phyloP scores from a whole-genome alignment of 1,140 invertebrate species.

The Drosophila rufa region DNA sequence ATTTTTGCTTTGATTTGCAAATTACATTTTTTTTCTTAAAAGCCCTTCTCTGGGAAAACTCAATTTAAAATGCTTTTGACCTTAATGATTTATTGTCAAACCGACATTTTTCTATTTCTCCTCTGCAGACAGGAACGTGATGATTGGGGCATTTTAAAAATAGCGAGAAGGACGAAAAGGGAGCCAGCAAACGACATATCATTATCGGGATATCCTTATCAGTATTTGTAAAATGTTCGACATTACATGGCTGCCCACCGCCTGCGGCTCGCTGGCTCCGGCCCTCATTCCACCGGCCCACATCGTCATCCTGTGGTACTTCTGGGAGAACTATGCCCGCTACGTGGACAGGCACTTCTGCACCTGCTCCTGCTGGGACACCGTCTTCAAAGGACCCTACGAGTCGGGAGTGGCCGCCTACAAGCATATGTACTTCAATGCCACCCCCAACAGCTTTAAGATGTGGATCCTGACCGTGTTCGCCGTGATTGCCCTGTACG shows the following conservation, averaged over 20 bases:
- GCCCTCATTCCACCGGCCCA: constrained; percentile 87
- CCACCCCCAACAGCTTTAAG: constrained; percentile 90
- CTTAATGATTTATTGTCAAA: constrained; percentile 5
- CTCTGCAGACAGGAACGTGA: constrained; percentile 9
- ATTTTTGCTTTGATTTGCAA: constrained; percentile 10
- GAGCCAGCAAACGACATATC: constrained; percentile 29
- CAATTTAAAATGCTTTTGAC: neutral
- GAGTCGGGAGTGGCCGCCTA: constrained; percentile 91
- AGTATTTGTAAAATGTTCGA: constrained; percentile 67
- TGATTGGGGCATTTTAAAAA: constrained; percentile 8
- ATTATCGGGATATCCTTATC: constrained; percentile 9
- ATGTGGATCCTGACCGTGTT: constrained; percentile 91
- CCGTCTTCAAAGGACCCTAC: constrained; percentile 93
- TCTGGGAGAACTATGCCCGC: constrained; percentile 90
- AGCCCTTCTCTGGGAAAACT: too few relatives aligned
- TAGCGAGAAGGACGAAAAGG: neutral
- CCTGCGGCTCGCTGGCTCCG: constrained; percentile 80
- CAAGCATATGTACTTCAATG: constrained; percentile 94
- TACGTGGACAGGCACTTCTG: constrained; percentile 89
- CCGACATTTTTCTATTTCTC: neutral
- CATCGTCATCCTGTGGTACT: constrained; percentile 88
- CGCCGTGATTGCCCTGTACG: constrained; percentile 89
- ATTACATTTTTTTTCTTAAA: neutral
- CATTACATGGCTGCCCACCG: constrained; percentile 80
- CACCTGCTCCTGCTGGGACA: constrained; percentile 93